A percentile compares a stretch with the other conserved stretches of the same genome.
Conservation (phyloP, 2,797 vertebrate species). For the Ctenopoma multispine region DNA sequence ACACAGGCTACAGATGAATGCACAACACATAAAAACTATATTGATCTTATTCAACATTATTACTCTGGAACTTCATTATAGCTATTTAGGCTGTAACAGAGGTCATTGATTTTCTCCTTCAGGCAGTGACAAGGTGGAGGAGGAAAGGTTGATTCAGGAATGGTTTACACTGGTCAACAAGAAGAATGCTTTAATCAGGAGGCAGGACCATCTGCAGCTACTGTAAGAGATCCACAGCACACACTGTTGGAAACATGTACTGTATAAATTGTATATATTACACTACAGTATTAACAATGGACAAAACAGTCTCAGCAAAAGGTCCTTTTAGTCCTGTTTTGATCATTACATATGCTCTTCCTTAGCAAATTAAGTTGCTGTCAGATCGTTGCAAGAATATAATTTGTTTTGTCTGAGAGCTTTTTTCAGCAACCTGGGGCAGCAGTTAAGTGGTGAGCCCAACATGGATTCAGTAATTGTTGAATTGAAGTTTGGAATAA, state of each 20-base stretch:
- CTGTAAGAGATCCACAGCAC: conserved; percentile 83
- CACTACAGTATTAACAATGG: accelerated
- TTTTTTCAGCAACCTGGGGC: no score
- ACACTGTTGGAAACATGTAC: not conserved
- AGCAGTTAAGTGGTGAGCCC: no score
- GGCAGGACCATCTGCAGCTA: conserved; percentile 92
- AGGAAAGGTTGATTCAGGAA: conserved; percentile 92
- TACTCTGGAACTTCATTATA: not conserved
- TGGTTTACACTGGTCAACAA: conserved; percentile 94
- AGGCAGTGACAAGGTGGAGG: conserved; percentile 88
- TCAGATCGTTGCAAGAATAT: no score
- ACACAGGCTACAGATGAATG: not conserved
- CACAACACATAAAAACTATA: not conserved
- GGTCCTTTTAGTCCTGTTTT: not conserved
- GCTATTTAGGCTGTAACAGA: not conserved
- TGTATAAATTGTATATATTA: not conserved
- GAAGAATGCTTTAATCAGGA: conserved; percentile 92
- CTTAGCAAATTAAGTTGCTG: not conserved
- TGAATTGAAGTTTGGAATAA: no score
- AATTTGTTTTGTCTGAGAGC: no score
- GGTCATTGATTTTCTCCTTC: conserved; percentile 17
- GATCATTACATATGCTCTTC: not conserved
- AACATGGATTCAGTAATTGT: no score
- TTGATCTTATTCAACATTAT: not conserved
- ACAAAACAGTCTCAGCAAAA: not conserved